Base-by-base conservation (phyloP, 2,113 vertebrate species). In the Cyprinodon variegatus region DNA sequence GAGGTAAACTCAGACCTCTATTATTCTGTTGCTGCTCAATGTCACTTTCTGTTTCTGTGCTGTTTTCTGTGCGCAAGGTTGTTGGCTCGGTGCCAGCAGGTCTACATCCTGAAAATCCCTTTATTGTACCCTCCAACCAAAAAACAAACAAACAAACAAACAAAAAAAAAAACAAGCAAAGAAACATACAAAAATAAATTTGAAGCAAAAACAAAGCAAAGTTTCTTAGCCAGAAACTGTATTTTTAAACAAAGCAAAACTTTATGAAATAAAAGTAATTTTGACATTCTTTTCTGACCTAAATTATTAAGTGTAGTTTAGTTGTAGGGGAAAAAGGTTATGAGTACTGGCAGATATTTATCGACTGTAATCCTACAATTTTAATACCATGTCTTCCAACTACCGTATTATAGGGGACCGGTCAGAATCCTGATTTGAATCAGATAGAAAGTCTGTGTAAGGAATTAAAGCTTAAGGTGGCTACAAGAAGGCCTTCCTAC, bases 21-120 rank as follows among this genome's bases (percentile, higher is more conserved):
- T 90, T 87, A 15, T 76, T 53, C 77, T 85, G 79, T 82, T 74
- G 82, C 74, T 76, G 77, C 74, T 84, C 70, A 74, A 76, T 88
- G 85, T 91, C 88, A 87, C 88, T 81, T 76, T 79, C 50, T 22
- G 87, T 86, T 83, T 86, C 68, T 83, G 12, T 64, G 64, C 78
- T 20, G 86, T 40, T 85, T 76, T 83, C 61, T 79, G 0, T 68
- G 29, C 59, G 45, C 74, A 57, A 57, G 50, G 70, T 45, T 83
- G 29, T 71, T 37, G 5, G 11, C 66, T 59, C 41, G 38, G 66
- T 74, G 37, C 17, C 43, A 68, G 17, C 37, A 60, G 38, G 39
- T 71, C 37, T 53, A 37, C 9, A 4, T 63, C n/a, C 22, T 9
- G 20, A 59, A 73, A 53, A 72, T 1, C 0, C 10, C 11, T 4